Conservation (phyloP, 2,113 vertebrate species). For the Alexandromys fortis region DNA sequence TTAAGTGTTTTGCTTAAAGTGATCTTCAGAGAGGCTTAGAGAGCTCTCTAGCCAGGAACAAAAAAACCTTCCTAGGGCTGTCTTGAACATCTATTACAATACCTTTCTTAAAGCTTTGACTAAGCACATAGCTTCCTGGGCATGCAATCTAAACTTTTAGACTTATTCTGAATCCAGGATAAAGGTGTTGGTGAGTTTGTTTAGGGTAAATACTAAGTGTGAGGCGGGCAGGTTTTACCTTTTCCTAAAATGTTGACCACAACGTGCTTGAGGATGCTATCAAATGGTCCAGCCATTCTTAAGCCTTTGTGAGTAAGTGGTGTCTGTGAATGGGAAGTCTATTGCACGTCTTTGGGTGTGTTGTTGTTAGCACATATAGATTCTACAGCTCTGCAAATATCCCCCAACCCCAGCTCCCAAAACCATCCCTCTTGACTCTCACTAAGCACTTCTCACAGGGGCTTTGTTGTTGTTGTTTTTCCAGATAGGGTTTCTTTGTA, state of each 20-base stretch:
- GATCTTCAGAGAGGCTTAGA: constrained; percentile 60
- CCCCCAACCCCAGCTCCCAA: neutral
- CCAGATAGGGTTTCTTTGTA: too few relatives aligned
- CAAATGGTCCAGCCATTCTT: neutral
- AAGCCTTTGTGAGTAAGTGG: neutral
- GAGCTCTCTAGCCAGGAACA: constrained; percentile 71
- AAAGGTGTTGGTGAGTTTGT: neutral
- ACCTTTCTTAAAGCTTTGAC: constrained; percentile 78
- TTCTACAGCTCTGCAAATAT: neutral
- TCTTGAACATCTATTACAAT: constrained; percentile 74
- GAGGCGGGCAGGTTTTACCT: neutral
- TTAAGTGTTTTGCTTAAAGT: constrained; percentile 61
- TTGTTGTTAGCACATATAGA: neutral
- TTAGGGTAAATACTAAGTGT: neutral
- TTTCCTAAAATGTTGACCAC: neutral
- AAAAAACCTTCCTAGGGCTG: constrained; percentile 72
- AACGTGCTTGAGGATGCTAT: neutral
- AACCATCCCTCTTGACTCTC: neutral
- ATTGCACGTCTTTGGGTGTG: neutral
- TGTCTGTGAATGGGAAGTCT: neutral
- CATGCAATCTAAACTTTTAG: constrained; percentile 81
- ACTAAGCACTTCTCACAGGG: neutral
- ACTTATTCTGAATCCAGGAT: neutral
- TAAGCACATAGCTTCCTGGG: constrained; percentile 82
- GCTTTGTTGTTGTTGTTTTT: neutral